Evolutionary conservation across 2,113 vertebrate genomes (phyloP).

Genomic region (Tupaia tana): DNA sequence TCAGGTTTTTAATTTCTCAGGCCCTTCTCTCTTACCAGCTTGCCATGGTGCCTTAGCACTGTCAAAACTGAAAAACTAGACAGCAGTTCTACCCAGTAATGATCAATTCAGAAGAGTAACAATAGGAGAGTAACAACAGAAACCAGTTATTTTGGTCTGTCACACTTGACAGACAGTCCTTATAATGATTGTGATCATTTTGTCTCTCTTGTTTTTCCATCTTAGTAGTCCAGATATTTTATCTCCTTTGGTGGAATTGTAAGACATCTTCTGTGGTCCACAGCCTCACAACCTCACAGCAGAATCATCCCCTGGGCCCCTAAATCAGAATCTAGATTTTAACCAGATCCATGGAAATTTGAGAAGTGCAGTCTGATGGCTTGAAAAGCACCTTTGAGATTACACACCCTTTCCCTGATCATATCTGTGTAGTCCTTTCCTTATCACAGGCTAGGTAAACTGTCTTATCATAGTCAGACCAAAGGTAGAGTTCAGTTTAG

Average conservation of each 20-base stretch:
- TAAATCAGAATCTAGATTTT: neutral
- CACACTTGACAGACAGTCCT: neutral
- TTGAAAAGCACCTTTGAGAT: neutral
- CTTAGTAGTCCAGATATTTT: neutral
- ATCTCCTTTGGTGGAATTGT: neutral
- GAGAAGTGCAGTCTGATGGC: neutral
- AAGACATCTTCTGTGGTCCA: neutral
- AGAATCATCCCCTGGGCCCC: neutral
- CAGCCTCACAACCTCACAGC: neutral
- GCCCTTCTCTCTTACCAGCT: neutral
- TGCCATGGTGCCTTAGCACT: neutral
- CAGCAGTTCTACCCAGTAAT: neutral
- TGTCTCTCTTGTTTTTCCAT: neutral
- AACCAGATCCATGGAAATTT: neutral
- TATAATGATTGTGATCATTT: neutral
- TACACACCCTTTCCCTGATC: neutral
- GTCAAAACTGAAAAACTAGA: neutral
- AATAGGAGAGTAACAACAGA: neutral
- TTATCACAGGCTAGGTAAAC: slow-evolving; percentile 1
- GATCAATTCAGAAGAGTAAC: neutral
- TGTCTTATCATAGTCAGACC: neutral
- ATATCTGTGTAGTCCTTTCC: neutral
- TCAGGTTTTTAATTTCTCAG: neutral
- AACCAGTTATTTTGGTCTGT: neutral
- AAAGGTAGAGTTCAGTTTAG: slow-evolving; percentile 11